Evolutionary conservation across 2,888 invertebrate genomes (phyloP).

Genomic region (Idaea biselata): DNA sequence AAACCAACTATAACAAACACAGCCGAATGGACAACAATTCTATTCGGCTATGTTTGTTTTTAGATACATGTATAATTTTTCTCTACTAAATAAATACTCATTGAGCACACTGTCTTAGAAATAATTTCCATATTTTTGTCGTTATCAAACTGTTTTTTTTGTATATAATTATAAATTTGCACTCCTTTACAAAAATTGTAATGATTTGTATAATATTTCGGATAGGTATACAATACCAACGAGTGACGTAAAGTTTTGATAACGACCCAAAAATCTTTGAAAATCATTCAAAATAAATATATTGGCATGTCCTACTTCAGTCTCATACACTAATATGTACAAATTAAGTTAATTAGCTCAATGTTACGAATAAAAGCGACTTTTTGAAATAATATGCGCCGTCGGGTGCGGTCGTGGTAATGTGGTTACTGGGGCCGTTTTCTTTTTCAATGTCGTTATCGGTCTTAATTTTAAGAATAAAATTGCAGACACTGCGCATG

Average conservation of each 20-base stretch:
- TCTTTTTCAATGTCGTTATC: slow-evolving; percentile 80
- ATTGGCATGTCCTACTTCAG: slow-evolving; percentile 75
- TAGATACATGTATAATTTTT: too few relatives aligned
- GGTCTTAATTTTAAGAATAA: slow-evolving; percentile 90
- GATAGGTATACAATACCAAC: neutral
- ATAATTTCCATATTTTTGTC: neutral
- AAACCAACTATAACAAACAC: too few relatives aligned
- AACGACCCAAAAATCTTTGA: neutral
- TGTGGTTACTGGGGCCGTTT: slow-evolving; percentile 74
- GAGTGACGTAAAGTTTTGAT: neutral
- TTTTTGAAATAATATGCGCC: slow-evolving; percentile 78
- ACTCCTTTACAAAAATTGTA: neutral
- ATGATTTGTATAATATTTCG: neutral
- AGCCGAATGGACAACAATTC: too few relatives aligned
- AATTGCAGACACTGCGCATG: slow-evolving; percentile 92
- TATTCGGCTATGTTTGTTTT: too few relatives aligned
- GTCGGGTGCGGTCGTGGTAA: slow-evolving; percentile 70
- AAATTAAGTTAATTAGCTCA: slow-evolving; percentile 63
- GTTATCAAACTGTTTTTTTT: neutral
- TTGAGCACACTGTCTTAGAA: slow-evolving; percentile 59
- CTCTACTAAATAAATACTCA: slow-evolving; percentile 17
- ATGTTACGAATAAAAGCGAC: slow-evolving; percentile 85
- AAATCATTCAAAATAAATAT: slow-evolving; percentile 55
- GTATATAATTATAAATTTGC: neutral
- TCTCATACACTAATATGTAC: slow-evolving; percentile 80